Base-by-base conservation (phyloP, 1,140 invertebrate genomes). In the Telenomus remus region DNA sequence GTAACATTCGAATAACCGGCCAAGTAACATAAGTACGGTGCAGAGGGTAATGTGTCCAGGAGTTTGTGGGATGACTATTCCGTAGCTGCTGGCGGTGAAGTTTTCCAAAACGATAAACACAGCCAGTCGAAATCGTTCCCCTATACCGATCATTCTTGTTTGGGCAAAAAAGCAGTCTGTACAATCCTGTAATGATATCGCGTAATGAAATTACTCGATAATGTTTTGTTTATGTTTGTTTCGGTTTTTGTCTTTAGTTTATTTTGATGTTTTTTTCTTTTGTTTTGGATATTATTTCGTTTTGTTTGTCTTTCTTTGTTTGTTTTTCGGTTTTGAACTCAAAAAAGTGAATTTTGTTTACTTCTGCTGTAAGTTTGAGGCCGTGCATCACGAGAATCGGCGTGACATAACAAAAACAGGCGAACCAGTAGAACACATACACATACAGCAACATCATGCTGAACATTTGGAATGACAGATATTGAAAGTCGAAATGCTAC, bases 91-190 rank as follows among this genome's bases (percentile, higher is more conserved):
- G 0, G 74, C 79, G 5, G 81, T 73, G 15, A 88, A 79, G 60
- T 88, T 85, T 60, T 86, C 79, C 7, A 87, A 33, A 4, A 86
- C 84, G 5, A 86, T 83, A 43, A 83, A 85, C 4, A 85, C 54
- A 0, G 84, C 75, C n/a, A 76, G 76, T 44, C 77, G 76, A 10
- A 85, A 85, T 49, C 72, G 74, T n/a, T 59, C 44, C 0, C 9
- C 0, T 14, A 82, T 77, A 8, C 39, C 53, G n/a, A 47, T 27
- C 1, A 53, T 60, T 14, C 74, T 56, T 0, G 79, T 16, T 16
- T 44, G 66, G 8, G 49, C 54, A 15, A 85, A 64, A 81, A 85
- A 86, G 65, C 81, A 84, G 10, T 81, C 71, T 0, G 64, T n/a
- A 27, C 82, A 86, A 0, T 86, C 60, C 84, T 86, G 12, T 1